Evolutionary conservation across 2,113 vertebrate species (phyloP).

Genomic region (Xenopus borealis): DNA sequence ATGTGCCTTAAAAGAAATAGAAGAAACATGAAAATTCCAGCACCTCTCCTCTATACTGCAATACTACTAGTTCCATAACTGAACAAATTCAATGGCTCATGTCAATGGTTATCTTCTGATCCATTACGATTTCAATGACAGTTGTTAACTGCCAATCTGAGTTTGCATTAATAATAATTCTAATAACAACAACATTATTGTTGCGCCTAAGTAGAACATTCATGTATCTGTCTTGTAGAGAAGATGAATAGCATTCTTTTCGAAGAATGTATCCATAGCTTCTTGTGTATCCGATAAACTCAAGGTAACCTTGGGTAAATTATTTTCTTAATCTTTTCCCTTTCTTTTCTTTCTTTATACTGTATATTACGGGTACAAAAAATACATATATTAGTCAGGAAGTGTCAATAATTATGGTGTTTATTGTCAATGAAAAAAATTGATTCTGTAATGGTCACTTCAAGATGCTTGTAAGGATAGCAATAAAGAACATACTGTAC

Average conservation of each 20-base stretch:
- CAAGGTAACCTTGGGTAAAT: slow-evolving; percentile 7
- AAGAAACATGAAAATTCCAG: no score
- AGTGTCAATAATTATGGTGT: background rate
- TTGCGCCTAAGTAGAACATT: background rate
- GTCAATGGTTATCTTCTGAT: no score
- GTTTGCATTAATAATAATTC: no score
- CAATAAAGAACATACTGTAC: background rate
- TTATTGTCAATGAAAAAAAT: background rate
- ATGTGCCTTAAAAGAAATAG: no score
- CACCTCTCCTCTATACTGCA: no score
- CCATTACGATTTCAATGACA: no score
- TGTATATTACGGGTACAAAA: background rate
- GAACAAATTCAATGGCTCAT: no score
- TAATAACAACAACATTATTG: no score
- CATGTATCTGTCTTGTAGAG: background rate
- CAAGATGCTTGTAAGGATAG: background rate
- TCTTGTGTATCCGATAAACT: background rate
- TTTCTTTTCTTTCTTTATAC: background rate
- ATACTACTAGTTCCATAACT: no score
- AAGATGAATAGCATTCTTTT: background rate
- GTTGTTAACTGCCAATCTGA: no score
- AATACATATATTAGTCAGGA: background rate
- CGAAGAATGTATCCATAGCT: background rate
- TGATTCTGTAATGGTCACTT: background rate
- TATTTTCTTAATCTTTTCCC: background rate